Base-by-base conservation (phyloP, 2,888 invertebrate species). In the Ectemnius cavifrons region DNA sequence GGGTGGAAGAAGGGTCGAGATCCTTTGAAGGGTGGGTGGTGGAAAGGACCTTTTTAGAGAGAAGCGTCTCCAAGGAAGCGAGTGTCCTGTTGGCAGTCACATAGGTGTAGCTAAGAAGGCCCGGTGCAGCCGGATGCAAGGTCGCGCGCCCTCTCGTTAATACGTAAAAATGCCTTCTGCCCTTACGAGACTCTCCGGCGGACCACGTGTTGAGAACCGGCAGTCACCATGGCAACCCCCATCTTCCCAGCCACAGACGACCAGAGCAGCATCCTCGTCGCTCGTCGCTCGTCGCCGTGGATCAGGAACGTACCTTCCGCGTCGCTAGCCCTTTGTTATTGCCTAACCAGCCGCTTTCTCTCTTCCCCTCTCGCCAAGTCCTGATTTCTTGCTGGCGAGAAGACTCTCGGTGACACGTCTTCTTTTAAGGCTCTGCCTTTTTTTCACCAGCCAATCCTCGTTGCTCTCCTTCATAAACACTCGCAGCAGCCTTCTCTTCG, bases 181-280 rank as follows among this genome's bases (percentile, higher is more conserved):
- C 80, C 75, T 71, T 68, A 57, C 81, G 66, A 60, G 62, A 63
- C 71, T 67, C 64, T 67, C 64, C 67, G 71, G 74, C 64, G 85
- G 84, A 88, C 89, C 89, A 90, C 89, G 89, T 90, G 89, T 89
- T 87, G 89, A 89, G 89, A 90, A 90, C 89, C 89, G 85, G 77
- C 86, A 79, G 87, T 90, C 80, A 79, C 82, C 89, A 90, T 89
- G 83, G 89, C 84, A 90, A 90, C 89, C 86, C 89, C 89, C 87
- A 78, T 84, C 84, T 71, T 80, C 79, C 77, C 82, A 79, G 8
- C 37, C 84, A 80, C 86, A 83, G 86, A 84, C 85, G 84, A 79
- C 87, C 72, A 69, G 70, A 69, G 70, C 80, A 79, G 75, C 62
- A 63, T 71, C 71, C 67, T 60, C 64, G 37, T 23, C 23, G 23